Percentiles rank a stretch among this genome's conserved stretches.
Conservation (phyloP, 1,140 invertebrate genomes). For the Pantala flavescens region DNA sequence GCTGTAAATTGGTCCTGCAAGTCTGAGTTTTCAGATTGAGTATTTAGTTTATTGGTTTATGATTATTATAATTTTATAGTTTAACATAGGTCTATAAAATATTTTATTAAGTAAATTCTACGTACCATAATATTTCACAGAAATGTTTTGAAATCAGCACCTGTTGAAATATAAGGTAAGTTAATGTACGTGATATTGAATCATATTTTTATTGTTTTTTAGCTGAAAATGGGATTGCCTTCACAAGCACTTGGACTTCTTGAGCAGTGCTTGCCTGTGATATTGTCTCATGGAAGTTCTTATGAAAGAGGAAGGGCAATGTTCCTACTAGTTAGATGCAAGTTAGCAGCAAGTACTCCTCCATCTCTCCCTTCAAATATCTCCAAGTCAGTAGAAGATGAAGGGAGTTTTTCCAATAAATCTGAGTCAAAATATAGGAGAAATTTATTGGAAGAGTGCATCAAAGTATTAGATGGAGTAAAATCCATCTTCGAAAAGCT, state of each 20-base stretch:
- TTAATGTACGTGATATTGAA: too few species aligned
- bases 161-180: too few species aligned
- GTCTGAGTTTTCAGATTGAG: too few species aligned
- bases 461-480: constrained; percentile 51
- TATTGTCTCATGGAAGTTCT: constrained; percentile 69
- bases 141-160: too few species aligned
- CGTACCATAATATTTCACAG: too few species aligned
- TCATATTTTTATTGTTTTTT: constrained; percentile 26
- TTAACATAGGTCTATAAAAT: too few species aligned
- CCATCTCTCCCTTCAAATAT: constrained; percentile 5
- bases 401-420: not conserved
- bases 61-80: too few species aligned
- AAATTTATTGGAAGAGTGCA: not conserved
- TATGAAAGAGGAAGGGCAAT: constrained; percentile 60
- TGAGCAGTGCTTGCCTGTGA: constrained; percentile 53
- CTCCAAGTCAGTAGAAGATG: constrained; percentile 17
- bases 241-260: constrained; percentile 59
- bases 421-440: not conserved
- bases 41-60: too few species aligned
- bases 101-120: too few species aligned
- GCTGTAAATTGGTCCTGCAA: too few species aligned
- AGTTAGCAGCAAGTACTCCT: constrained; percentile 16
- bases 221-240: constrained; percentile 61
- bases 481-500: constrained; percentile 58
- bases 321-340: constrained; percentile 36